A percentile compares a stretch with the other conserved stretches of the same genome.
Conservation (phyloP, 2,888 invertebrate species). For the Cremastinae sp. region DNA sequence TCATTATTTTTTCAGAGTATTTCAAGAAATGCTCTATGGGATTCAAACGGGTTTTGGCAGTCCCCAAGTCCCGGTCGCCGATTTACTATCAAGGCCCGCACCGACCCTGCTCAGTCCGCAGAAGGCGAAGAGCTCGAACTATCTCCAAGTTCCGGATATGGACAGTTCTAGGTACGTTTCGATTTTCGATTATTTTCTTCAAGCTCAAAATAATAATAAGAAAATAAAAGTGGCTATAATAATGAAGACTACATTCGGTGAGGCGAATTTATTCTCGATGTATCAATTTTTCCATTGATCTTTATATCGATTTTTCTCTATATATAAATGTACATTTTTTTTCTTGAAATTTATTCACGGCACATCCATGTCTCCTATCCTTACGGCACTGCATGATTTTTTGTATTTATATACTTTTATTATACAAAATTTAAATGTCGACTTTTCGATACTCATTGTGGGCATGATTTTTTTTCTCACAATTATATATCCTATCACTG, state of each 20-base stretch:
- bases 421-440: slow-evolving; percentile 15
- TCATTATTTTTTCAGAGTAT: slow-evolving; percentile 83
- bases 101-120: slow-evolving; percentile 93
- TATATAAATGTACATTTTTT: slow-evolving; percentile 61
- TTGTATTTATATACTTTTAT: slow-evolving; percentile 20
- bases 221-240: slow-evolving; percentile 6
- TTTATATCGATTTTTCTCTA: slow-evolving; percentile 30
- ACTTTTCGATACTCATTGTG: neutral
- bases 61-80: slow-evolving; percentile 95
- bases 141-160: slow-evolving; percentile 94
- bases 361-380: slow-evolving; percentile 80
- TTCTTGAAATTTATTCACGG: slow-evolving; percentile 71
- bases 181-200: slow-evolving; percentile 10
- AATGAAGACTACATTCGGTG: slow-evolving; percentile 56
- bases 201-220: slow-evolving; percentile 3
- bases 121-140: slow-evolving; percentile 94
- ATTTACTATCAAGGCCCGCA: slow-evolving; percentile 91
- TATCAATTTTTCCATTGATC: slow-evolving; percentile 63
- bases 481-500: no score
- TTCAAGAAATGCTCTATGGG: slow-evolving; percentile 96
- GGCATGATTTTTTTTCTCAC: neutral
- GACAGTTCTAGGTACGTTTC: slow-evolving; percentile 86
- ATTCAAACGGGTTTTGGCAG: slow-evolving; percentile 96
- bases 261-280: slow-evolving; percentile 66
- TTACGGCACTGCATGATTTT: slow-evolving; percentile 77